These are phyloP conservation scores for Leuciscus waleckii DNA, from an alignment of 2,797 vertebrate species.

Conservation along the genomic window DNA sequence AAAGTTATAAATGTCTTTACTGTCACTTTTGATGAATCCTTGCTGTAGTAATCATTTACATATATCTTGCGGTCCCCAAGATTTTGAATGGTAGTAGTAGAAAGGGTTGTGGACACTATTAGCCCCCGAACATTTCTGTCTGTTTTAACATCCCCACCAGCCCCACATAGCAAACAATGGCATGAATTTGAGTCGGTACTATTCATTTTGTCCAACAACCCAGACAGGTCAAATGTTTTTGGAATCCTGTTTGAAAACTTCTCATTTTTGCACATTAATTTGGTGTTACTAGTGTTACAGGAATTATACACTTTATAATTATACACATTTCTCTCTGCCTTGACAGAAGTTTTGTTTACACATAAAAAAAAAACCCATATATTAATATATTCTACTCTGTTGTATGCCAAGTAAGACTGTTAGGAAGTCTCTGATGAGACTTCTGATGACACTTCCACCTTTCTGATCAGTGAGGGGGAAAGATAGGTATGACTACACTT, in stretches of 20 bases:
- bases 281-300: background rate
- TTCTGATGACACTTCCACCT: constrained; percentile 41
- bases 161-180: background rate
- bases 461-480: constrained; percentile 33
- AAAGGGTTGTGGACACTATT: background rate
- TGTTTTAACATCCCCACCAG: background rate
- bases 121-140: no score
- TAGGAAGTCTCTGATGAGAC: constrained; percentile 28
- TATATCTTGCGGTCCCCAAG: background rate
- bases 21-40: background rate
- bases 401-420: constrained; percentile 7
- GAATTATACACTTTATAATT: background rate
- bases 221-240: background rate
- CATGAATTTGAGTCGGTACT: background rate
- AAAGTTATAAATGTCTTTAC: background rate
- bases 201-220: background rate
- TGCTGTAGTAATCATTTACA: background rate
- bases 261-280: background rate
- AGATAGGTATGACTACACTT: constrained; percentile 39
- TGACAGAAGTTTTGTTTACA: background rate
- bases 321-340: background rate
- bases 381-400: background rate
- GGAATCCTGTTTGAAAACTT: background rate
- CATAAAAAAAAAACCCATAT: background rate
- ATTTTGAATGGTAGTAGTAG: background rate